Conservation (phyloP, 2,888 invertebrate genomes). For the Pseudolycoriella hygida region DNA sequence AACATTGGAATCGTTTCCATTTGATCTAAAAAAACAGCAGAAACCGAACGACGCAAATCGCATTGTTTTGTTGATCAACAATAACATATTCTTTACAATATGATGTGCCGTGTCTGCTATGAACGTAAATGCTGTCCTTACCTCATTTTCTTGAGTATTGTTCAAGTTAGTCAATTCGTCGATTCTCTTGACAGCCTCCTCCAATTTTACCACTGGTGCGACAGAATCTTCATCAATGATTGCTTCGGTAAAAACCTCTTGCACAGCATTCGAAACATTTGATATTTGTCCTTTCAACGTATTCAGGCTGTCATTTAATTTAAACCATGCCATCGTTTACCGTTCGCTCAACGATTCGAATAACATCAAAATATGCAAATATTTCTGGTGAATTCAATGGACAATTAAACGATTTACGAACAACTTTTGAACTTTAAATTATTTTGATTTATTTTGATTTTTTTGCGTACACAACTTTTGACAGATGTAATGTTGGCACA, state of each 20-base stretch:
- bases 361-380: neutral
- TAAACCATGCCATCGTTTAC: conserved; percentile 45
- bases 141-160: conserved; percentile 41
- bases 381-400: neutral
- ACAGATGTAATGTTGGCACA: neutral
- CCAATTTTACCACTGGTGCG: conserved; percentile 15
- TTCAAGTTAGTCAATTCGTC: conserved; percentile 38
- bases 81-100: neutral
- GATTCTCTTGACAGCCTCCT: conserved; percentile 23
- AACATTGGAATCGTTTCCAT: too few relatives aligned
- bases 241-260: conserved; percentile 69
- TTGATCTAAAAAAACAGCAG: too few relatives aligned
- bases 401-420: neutral
- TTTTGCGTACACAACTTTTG: neutral
- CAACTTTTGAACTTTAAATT: neutral
- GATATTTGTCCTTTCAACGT: conserved; percentile 74
- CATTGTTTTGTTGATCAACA: too few relatives aligned
- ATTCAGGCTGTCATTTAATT: conserved; percentile 33
- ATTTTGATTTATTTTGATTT: neutral
- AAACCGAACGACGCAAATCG: too few relatives aligned
- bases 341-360: neutral
- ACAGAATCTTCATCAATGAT: conserved; percentile 36
- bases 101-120: too few relatives aligned
- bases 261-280: conserved; percentile 71
- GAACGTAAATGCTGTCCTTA: conserved; percentile 23